phyloP scores from a whole-genome alignment of 2,113 vertebrate genomes.

The Sander lucioperca region DNA sequence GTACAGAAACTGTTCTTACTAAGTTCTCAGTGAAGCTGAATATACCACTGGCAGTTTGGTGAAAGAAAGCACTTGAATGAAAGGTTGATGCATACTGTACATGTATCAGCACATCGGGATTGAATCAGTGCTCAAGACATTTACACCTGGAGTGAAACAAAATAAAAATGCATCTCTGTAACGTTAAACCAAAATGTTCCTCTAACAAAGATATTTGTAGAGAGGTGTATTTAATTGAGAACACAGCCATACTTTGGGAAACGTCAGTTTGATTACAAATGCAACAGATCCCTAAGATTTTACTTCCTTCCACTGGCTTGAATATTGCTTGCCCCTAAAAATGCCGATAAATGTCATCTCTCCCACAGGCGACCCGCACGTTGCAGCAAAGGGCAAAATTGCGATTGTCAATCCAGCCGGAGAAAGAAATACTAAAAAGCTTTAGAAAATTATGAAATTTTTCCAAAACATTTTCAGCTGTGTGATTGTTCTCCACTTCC shows the following conservation, averaged over 20 bases:
- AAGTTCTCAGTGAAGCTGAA: slow-evolving; percentile 48
- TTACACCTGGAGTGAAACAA: slow-evolving; percentile 52
- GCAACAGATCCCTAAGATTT: slow-evolving; percentile 51
- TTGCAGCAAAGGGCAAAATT: slow-evolving; percentile 55
- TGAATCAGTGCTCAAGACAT: slow-evolving; percentile 42
- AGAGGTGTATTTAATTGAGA: slow-evolving; percentile 26
- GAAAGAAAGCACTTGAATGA: slow-evolving; percentile 58
- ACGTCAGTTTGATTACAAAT: slow-evolving; percentile 70
- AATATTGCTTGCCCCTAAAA: slow-evolving; percentile 66
- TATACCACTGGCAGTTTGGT: slow-evolving; percentile 53
- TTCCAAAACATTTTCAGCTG: slow-evolving; percentile 49
- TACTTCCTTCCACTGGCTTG: slow-evolving; percentile 52
- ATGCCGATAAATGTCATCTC: slow-evolving; percentile 32
- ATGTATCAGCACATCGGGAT: slow-evolving; percentile 18
- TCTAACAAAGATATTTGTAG: slow-evolving; percentile 15
- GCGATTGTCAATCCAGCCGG: slow-evolving; percentile 78
- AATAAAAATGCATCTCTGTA: slow-evolving; percentile 57
- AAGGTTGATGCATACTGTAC: slow-evolving; percentile 6
- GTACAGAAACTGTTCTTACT: slow-evolving; percentile 61
- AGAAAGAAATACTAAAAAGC: slow-evolving; percentile 49
- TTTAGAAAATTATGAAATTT: slow-evolving; percentile 2
- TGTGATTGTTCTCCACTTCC: slow-evolving; percentile 76
- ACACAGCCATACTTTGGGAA: slow-evolving; percentile 14
- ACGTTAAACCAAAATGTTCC: slow-evolving; percentile 26
- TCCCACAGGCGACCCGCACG: slow-evolving; percentile 28